Evolutionary conservation across 2,888 invertebrate genomes (phyloP).

Genomic region (Zonitis immaculata): DNA sequence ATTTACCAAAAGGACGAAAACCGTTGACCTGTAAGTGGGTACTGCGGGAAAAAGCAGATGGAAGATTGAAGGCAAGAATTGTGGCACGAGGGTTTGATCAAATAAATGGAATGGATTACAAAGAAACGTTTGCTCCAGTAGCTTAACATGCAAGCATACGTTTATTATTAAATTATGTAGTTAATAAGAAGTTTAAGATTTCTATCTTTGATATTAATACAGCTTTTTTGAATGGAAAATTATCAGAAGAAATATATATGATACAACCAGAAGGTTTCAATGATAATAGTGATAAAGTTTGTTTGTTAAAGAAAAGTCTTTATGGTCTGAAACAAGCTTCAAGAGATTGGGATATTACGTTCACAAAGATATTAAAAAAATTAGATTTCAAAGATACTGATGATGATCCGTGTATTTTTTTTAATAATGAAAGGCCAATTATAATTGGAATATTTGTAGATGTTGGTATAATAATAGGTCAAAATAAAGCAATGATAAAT

Average conservation of each 20-base stretch:
- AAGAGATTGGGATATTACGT: slow-evolving; percentile 30
- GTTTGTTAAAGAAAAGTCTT: slow-evolving; percentile 27
- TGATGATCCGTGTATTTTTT: slow-evolving; percentile 30
- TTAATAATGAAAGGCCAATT: slow-evolving; percentile 23
- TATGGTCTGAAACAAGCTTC: slow-evolving; percentile 36
- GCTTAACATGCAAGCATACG: slow-evolving; percentile 27
- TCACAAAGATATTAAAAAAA: slow-evolving; percentile 23
- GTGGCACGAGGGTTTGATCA: slow-evolving; percentile 28
- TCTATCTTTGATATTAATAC: slow-evolving; percentile 20
- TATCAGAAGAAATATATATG: slow-evolving; percentile 4
- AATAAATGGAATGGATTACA: slow-evolving; percentile 28
- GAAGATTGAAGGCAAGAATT: not conserved
- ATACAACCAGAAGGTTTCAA: slow-evolving; percentile 4
- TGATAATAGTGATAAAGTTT: slow-evolving; percentile 7
- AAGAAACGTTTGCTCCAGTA: slow-evolving; percentile 33
- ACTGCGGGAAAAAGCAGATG: slow-evolving; percentile 26
- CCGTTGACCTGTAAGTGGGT: slow-evolving; percentile 30
- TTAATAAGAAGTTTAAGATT: slow-evolving; percentile 18
- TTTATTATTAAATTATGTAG: slow-evolving; percentile 27
- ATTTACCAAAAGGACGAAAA: slow-evolving; percentile 21
- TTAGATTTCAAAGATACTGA: slow-evolving; percentile 26
- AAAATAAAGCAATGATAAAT: slow-evolving; percentile 15
- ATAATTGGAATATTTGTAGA: slow-evolving; percentile 28
- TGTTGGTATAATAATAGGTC: slow-evolving; percentile 27
- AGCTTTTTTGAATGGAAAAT: slow-evolving; percentile 15